Conservation (phyloP, 2,888 invertebrate species). For the Atrina japonica region DNA sequence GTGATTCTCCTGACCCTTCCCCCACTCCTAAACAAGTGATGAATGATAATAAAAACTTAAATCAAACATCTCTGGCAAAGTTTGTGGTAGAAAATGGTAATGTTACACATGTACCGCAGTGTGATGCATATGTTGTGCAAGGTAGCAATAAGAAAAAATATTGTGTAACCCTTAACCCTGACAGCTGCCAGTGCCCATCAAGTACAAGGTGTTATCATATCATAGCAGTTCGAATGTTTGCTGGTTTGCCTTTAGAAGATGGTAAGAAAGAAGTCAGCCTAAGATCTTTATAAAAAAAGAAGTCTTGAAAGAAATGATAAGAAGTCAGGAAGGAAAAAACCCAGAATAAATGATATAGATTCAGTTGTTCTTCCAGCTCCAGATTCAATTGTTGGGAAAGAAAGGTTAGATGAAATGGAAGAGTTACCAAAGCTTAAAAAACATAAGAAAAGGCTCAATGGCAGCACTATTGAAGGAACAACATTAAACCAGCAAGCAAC, state of each 20-base stretch:
- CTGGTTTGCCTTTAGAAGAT: background rate
- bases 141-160: constrained; percentile 11
- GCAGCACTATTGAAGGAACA: too few species aligned
- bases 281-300: background rate
- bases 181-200: constrained; percentile 7
- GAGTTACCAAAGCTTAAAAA: background rate
- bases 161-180: background rate
- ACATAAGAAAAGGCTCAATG: too few species aligned
- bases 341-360: constrained; percentile 11
- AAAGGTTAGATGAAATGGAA: background rate
- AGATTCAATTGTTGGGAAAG: background rate
- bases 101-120: constrained; percentile 9
- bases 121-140: constrained; percentile 2
- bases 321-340: constrained; percentile 6
- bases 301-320: constrained; percentile 1
- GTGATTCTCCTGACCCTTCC: too few species aligned
- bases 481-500: too few species aligned
- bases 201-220: background rate
- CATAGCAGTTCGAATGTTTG: constrained; percentile 6
- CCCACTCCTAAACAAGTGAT: too few species aligned
- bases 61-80: background rate
- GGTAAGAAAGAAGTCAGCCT: constrained; percentile 2
- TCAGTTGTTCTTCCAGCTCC: background rate
- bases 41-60: background rate
- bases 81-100: background rate